Evolutionary conservation across 2,797 vertebrate species (phyloP).

Genomic region (Harpagifer antarcticus): DNA sequence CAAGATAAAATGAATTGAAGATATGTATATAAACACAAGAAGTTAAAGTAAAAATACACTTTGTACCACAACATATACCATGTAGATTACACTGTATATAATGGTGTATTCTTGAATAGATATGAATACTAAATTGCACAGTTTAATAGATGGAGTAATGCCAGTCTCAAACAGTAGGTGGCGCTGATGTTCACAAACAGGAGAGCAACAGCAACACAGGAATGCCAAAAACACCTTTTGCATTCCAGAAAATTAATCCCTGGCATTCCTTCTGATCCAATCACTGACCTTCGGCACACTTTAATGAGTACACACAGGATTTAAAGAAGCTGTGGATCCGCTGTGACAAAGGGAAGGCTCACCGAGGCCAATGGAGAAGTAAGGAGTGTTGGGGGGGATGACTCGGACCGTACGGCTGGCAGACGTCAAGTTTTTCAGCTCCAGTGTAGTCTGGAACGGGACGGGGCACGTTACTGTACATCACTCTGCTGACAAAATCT

Average conservation of each 20-base stretch:
- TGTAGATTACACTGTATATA: too few species aligned
- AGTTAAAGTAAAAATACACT: too few species aligned
- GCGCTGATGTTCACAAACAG: conserved; percentile 10
- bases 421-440: conserved; percentile 90
- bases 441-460: conserved; percentile 84
- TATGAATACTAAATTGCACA: too few species aligned
- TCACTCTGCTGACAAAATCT: background rate
- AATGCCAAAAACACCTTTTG: conserved; percentile 10
- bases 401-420: conserved; percentile 88
- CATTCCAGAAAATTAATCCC: conserved; percentile 27
- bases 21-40: too few species aligned
- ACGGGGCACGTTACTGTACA: conserved; percentile 6
- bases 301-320: background rate
- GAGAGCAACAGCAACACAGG: background rate
- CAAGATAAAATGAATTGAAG: too few species aligned
- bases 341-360: conserved; percentile 63
- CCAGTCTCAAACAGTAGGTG: conserved; percentile 24
- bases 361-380: conserved; percentile 92
- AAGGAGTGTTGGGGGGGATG: conserved; percentile 89
- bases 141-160: too few species aligned
- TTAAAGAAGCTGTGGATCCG: conserved; percentile 1
- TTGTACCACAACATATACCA: too few species aligned
- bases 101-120: too few species aligned
- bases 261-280: conserved; percentile 12
- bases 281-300: conserved; percentile 11